Base-by-base conservation (phyloP, 2,888 invertebrate genomes). In the Drosophila kuntzei region DNA sequence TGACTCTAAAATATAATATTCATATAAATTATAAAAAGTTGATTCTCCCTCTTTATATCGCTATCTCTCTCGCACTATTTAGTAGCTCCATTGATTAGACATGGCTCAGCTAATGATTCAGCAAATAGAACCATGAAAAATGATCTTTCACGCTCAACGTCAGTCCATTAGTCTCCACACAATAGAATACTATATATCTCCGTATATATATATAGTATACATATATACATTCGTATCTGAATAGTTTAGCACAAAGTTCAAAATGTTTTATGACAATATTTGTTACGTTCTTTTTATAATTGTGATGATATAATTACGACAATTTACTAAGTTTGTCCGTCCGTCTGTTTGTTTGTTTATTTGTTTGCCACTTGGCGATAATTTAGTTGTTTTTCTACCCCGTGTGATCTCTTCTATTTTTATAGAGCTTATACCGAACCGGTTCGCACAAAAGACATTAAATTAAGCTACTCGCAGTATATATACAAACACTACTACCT, bases 281-380 rank as follows among this genome's bases (percentile, higher is more conserved):
- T 63, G 57, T 18, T 57, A 50, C 39, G 44, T 54, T 74, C 43
- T 41, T 43, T 65, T 43, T 55, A 61, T 77, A 71, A 71, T 76
- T 72, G 37, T 47, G 73, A 61, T 74, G 74, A 74, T 66, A 74
- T 74, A 77, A 74, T 74, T 77, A 77, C 66, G 78, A 72, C 54
- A 77, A 72, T 77, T 72, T 59, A 46, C 67, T 46, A 58, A 57
- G 53, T 50, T 39, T 20, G 41, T 63, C 34, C 16, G 25, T 39
- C 18, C 22, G 46, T 39, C 18, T 47, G 25, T 47, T 47, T 54
- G 49, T 70, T 69, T 63, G 18, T 69, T 73, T 59, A 46, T 73
- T 71, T 76, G 64, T 76, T 73, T 71, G 55, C 29, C 59, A 60
- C 65, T 64, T 64, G 64, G 29, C 53, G 73, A 54, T 73, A 71